These are phyloP conservation scores for Salvator merianae DNA, from an alignment of 2,113 vertebrate genomes.

Conservation along the genomic window DNA sequence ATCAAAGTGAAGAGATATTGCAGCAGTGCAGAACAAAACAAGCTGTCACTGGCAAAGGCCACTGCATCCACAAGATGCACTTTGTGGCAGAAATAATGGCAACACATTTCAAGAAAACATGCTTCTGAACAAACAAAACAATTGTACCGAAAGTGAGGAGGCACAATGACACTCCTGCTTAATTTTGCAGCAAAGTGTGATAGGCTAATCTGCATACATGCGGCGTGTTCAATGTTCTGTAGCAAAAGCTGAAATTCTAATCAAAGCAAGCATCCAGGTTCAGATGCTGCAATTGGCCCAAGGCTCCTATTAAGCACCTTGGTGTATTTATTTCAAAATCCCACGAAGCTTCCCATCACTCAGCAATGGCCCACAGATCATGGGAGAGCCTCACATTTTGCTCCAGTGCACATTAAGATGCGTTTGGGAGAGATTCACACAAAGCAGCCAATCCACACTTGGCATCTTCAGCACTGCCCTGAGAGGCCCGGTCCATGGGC, in stretches of 20 bases:
- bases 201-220: not conserved
- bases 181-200: not conserved
- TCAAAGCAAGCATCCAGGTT: not conserved
- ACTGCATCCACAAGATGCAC: not conserved
- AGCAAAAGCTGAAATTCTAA: not conserved
- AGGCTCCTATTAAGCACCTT: not conserved
- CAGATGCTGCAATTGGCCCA: not conserved
- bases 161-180: not conserved
- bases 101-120: conserved; percentile 1
- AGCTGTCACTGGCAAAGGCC: not conserved
- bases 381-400: no score
- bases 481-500: no score
- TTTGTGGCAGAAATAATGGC: not conserved
- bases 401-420: no score
- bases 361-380: not conserved
- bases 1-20: not conserved
- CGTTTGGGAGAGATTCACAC: no score
- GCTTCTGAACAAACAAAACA: not conserved
- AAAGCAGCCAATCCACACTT: no score
- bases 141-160: not conserved
- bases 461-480: no score
- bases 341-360: not conserved
- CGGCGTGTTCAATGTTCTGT: not conserved
- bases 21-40: conserved; percentile 13
- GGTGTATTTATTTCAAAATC: not conserved